phyloP scores from a whole-genome alignment of 30 jellyfish, hydroid and myxozoan genomes.

The Aurelia aurita complex sp. Pacific region DNA sequence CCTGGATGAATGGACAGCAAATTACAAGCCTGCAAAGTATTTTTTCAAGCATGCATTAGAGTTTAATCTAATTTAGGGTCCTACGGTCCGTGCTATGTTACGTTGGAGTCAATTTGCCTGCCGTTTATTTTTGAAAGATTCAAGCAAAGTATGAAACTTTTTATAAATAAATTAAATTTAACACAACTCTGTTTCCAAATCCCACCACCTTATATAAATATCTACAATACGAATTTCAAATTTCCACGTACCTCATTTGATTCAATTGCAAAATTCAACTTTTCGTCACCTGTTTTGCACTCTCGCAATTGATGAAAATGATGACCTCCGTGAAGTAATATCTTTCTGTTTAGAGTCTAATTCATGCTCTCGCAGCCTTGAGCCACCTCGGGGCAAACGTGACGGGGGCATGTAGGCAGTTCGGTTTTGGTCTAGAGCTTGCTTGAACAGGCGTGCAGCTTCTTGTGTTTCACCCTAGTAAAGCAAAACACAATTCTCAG shows the following conservation, averaged over 20 bases:
- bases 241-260: neutral
- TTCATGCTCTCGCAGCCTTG: slow-evolving; percentile 26
- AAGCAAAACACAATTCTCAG: too few relatives aligned
- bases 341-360: slow-evolving; percentile 39
- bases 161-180: too few relatives aligned
- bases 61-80: too few relatives aligned
- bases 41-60: too few relatives aligned
- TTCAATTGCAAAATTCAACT: neutral
- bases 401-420: slow-evolving; percentile 47
- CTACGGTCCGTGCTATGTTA: too few relatives aligned
- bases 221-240: neutral
- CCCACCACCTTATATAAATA: too few relatives aligned
- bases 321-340: slow-evolving; percentile 46
- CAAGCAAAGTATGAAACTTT: too few relatives aligned
- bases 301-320: slow-evolving; percentile 53
- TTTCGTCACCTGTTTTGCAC: slow-evolving; percentile 18
- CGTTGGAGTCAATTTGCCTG: too few relatives aligned
- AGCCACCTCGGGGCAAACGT: slow-evolving; percentile 39
- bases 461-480: slow-evolving; percentile 67
- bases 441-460: slow-evolving; percentile 63
- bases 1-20: too few relatives aligned
- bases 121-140: too few relatives aligned
- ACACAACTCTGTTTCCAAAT: too few relatives aligned
- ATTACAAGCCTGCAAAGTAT: too few relatives aligned
- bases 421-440: slow-evolving; percentile 61